A percentile compares a stretch with the other conserved stretches of the same genome.
phyloP scores from a whole-genome alignment of 2,113 vertebrate species.

The Phyllostomus discolor region DNA sequence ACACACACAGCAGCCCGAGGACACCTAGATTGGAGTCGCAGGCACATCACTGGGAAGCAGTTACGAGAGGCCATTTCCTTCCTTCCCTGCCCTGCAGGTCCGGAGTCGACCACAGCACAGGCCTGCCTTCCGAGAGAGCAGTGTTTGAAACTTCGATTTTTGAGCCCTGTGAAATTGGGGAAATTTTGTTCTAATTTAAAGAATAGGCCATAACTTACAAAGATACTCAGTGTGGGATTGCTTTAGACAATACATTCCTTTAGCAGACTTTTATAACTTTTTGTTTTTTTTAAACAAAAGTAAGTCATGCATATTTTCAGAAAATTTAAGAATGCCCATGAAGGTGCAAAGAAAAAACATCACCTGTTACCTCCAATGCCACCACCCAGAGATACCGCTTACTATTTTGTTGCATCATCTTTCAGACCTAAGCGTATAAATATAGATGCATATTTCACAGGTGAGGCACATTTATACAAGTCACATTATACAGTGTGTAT shows the following conservation, averaged over 20 bases:
- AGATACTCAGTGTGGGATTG: neutral
- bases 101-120: fast-evolving
- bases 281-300: neutral
- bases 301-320: neutral
- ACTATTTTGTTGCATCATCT: neutral
- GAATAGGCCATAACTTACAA: neutral
- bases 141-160: neutral
- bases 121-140: neutral
- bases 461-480: neutral
- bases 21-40: neutral
- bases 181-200: neutral
- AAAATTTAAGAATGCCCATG: neutral
- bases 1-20: neutral
- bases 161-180: neutral
- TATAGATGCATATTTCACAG: neutral
- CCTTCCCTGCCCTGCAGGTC: neutral
- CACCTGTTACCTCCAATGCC: neutral
- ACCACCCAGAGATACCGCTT: neutral
- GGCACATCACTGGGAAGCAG: fast-evolving
- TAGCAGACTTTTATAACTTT: neutral
- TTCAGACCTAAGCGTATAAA: neutral
- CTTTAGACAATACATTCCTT: neutral
- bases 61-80: too few relatives aligned
- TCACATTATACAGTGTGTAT: neutral
- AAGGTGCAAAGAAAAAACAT: neutral